These are phyloP conservation scores for Procavia capensis DNA, from an alignment of 2,113 vertebrate species.

Conservation along the genomic window DNA sequence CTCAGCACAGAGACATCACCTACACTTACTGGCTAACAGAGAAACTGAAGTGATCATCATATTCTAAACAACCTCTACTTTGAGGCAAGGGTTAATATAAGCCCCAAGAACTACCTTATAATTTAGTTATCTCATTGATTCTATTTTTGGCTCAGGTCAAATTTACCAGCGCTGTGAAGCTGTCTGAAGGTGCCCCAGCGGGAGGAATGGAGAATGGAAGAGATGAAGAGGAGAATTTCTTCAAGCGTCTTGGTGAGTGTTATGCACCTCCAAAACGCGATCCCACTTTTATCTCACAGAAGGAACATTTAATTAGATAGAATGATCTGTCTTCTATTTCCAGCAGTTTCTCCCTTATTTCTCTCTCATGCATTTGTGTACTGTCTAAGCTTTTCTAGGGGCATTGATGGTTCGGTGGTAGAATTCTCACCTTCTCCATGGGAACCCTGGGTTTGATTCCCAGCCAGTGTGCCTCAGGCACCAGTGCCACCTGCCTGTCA, in stretches of 20 bases:
- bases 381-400: constrained; percentile 15
- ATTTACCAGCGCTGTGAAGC: constrained; percentile 98
- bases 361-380: constrained; percentile 50
- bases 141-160: constrained; percentile 91
- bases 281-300: constrained; percentile 95
- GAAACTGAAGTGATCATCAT: background rate
- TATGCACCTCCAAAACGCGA: constrained; percentile 94
- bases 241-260: constrained; percentile 99
- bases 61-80: background rate
- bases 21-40: background rate
- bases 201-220: constrained; percentile 93
- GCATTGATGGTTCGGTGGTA: background rate
- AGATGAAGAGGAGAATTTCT: constrained; percentile 99
- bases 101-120: rapidly evolving
- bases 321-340: constrained; percentile 82
- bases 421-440: background rate
- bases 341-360: constrained; percentile 62
- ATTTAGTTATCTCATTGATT: background rate
- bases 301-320: constrained; percentile 95
- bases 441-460: background rate
- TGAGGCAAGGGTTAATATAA: background rate
- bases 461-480: background rate
- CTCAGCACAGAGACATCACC: background rate
- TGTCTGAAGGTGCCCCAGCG: constrained; percentile 93
- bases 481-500: background rate